Conservation (phyloP, 2,797 vertebrate genomes). For the Pipistrellus kuhlii region DNA sequence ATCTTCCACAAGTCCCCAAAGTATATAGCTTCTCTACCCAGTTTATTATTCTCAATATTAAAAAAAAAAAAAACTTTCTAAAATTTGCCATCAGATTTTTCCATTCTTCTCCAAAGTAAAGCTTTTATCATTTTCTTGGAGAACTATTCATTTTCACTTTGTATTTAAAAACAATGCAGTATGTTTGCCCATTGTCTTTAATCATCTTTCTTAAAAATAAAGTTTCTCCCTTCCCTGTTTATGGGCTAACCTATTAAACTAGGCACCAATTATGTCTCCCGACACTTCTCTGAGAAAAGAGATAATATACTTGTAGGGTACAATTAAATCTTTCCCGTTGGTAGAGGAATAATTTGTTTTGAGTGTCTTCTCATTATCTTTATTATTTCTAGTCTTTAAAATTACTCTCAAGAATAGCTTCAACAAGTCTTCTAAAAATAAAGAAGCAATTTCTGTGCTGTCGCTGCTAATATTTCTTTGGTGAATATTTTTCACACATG, state of each 20-base stretch:
- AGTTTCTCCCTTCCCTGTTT: not conserved
- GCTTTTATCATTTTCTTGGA: not conserved
- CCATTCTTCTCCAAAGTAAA: slow-evolving; percentile 16
- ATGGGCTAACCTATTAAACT: not conserved
- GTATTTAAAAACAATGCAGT: not conserved
- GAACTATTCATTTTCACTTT: slow-evolving; percentile 25
- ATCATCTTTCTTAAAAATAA: not conserved
- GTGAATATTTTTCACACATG: slow-evolving; percentile 11
- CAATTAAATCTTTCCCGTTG: slow-evolving; percentile 13
- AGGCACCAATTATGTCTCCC: not conserved
- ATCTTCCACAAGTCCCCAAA: not conserved
- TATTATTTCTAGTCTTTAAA: slow-evolving; percentile 19
- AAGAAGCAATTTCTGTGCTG: slow-evolving; percentile 51
- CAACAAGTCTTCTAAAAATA: slow-evolving; percentile 45
- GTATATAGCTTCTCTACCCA: not conserved
- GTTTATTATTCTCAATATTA: not conserved
- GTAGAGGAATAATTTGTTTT: slow-evolving; percentile 15
- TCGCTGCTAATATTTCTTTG: slow-evolving; percentile 35
- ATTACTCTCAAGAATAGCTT: slow-evolving; percentile 45
- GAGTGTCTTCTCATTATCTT: slow-evolving; percentile 13
- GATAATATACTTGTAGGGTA: not conserved
- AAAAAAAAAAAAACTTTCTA: not conserved
- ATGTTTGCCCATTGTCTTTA: not conserved
- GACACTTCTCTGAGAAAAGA: not conserved
- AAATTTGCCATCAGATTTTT: slow-evolving; percentile 26